Conservation (phyloP, 1,140 invertebrate species). For the Penaeus japonicus region DNA sequence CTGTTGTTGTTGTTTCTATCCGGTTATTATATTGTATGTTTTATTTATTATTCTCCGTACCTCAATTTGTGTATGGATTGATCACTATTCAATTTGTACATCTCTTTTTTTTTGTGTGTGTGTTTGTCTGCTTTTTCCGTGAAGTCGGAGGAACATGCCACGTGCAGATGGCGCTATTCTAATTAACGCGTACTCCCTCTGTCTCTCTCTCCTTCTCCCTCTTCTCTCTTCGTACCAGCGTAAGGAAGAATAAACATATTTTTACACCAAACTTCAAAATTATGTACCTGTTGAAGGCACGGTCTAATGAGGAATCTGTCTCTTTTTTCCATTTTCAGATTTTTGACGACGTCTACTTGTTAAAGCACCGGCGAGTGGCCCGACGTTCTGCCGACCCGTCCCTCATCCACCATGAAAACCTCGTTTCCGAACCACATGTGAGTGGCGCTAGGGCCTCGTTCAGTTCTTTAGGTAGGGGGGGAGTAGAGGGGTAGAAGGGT, state of each 20-base stretch:
- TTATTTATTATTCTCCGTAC: too few relatives aligned
- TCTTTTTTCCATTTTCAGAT: slow-evolving; percentile 60
- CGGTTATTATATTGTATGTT: too few relatives aligned
- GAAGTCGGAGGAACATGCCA: too few relatives aligned
- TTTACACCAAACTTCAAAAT: not conserved
- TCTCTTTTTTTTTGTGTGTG: too few relatives aligned
- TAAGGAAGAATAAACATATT: not conserved
- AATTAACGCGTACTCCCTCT: not conserved
- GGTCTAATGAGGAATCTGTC: not conserved
- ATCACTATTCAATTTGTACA: too few relatives aligned
- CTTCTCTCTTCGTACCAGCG: not conserved
- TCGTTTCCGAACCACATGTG: slow-evolving; percentile 76
- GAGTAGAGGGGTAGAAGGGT: too few relatives aligned
- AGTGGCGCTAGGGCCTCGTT: not conserved
- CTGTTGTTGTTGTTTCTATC: too few relatives aligned
- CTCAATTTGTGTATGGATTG: too few relatives aligned
- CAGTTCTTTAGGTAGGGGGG: not conserved
- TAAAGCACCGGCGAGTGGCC: slow-evolving; percentile 76
- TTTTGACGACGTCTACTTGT: slow-evolving; percentile 74
- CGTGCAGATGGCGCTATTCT: not conserved
- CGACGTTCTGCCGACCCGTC: slow-evolving; percentile 77
- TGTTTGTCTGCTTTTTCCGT: not conserved
- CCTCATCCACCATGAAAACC: slow-evolving; percentile 69
- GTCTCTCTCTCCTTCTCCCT: not conserved
- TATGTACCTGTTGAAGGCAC: too few relatives aligned